phyloP scores from a whole-genome alignment of 1,140 invertebrate species.

The Helicoverpa armigera region DNA sequence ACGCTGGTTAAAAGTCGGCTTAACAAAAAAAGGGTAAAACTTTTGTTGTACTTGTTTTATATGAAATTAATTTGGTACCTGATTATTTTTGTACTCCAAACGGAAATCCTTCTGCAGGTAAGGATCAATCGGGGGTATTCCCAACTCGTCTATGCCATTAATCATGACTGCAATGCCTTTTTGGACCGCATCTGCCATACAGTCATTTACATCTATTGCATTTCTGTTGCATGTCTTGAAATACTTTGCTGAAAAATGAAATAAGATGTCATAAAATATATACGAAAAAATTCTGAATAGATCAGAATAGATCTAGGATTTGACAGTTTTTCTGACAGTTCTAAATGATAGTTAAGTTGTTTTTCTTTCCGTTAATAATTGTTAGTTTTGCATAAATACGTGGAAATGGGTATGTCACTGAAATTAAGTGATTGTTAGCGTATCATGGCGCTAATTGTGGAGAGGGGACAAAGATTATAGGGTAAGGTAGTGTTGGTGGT shows the following conservation, averaged over 20 bases:
- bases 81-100: conserved; percentile 83
- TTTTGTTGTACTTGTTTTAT: too few species aligned
- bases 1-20: too few species aligned
- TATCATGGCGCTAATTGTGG: background rate
- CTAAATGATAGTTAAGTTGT: conserved; percentile 12
- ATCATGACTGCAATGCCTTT: conserved; percentile 65
- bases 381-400: background rate
- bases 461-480: background rate
- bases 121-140: conserved; percentile 85
- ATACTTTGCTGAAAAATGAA: conserved; percentile 74
- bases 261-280: background rate
- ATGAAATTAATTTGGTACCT: conserved; percentile 62
- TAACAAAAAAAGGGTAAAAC: too few species aligned
- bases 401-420: conserved; percentile 18
- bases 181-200: conserved; percentile 76
- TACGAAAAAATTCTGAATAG: too few species aligned
- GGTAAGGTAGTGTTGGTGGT: background rate
- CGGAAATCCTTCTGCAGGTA: conserved; percentile 78
- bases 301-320: background rate
- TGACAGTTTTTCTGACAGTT: background rate
- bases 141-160: conserved; percentile 83
- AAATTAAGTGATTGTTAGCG: background rate
- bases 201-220: conserved; percentile 80
- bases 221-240: conserved; percentile 79
- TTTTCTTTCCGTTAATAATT: background rate